phyloP scores from a whole-genome alignment of 2,888 invertebrate species.

The Nematopogon swammerdamellus region DNA sequence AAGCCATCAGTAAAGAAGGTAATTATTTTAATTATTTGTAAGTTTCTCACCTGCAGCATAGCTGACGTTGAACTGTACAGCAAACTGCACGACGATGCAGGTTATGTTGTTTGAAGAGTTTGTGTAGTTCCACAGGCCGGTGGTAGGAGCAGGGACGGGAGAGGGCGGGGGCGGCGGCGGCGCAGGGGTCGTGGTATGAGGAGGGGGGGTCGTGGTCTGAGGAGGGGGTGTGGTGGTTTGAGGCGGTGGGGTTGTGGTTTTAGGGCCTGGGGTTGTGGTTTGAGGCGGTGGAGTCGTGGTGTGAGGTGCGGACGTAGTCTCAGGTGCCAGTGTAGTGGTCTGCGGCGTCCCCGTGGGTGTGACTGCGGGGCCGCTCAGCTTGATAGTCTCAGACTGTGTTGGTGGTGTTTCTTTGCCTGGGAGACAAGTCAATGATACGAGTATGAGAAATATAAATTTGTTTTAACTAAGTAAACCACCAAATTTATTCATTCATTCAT shows the following conservation, averaged over 20 bases:
- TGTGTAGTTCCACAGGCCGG: constrained; percentile 27
- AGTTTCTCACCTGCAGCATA: constrained; percentile 20
- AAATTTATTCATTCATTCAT: no score
- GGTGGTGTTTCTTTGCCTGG: no score
- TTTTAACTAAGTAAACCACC: no score
- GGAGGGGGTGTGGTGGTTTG: constrained; percentile 25
- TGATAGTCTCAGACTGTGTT: no score
- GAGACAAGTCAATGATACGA: no score
- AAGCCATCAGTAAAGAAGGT: no score
- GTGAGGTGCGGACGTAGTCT: constrained; percentile 36
- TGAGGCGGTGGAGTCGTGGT: constrained; percentile 39
- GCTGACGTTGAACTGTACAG: constrained; percentile 61
- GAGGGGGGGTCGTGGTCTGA: constrained; percentile 21
- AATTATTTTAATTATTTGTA: background rate
- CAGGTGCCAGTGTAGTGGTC: constrained; percentile 24
- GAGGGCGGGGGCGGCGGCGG: constrained; percentile 21
- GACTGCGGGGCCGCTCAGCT: no score
- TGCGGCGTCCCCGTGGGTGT: no score
- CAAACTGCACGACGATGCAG: constrained; percentile 66
- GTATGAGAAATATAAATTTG: no score
- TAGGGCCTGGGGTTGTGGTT: constrained; percentile 9
- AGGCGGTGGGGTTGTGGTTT: constrained; percentile 15
- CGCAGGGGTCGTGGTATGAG: constrained; percentile 18
- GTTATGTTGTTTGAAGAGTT: constrained; percentile 39
- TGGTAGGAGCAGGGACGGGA: constrained; percentile 22